A percentile compares a stretch with the other conserved stretches of the same genome.
Conservation (phyloP, 1,140 invertebrate species). For the Phortica variegata region DNA sequence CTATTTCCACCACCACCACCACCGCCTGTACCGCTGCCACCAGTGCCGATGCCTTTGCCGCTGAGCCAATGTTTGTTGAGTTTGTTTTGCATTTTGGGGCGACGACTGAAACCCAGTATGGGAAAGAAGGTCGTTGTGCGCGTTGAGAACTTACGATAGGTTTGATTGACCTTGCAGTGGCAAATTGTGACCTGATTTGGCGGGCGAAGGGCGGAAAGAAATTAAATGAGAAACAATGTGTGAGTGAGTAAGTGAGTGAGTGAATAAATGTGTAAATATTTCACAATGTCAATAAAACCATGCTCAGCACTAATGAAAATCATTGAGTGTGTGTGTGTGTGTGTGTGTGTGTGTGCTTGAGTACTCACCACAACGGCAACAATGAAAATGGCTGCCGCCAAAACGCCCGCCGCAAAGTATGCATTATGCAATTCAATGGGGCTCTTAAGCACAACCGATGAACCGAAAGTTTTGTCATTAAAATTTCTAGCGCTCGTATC, state of each 20-base stretch:
- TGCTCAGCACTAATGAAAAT: too few relatives aligned
- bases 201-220: neutral
- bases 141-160: constrained; percentile 63
- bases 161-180: constrained; percentile 72
- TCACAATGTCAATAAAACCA: too few relatives aligned
- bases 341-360: constrained; percentile 1
- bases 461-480: constrained; percentile 67
- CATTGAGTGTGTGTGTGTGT: constrained; percentile 9
- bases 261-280: neutral
- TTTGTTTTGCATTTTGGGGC: constrained; percentile 45
- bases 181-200: constrained; percentile 59
- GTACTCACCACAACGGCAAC: constrained; percentile 69
- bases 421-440: constrained; percentile 66
- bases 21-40: constrained; percentile 19
- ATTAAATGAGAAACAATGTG: neutral
- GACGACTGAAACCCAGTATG: constrained; percentile 50
- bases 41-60: constrained; percentile 52
- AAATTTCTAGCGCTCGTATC: constrained; percentile 62
- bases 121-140: constrained; percentile 54
- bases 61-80: constrained; percentile 56
- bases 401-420: constrained; percentile 71
- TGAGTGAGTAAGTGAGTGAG: neutral
- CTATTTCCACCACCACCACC: constrained; percentile 3
- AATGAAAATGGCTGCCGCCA: constrained; percentile 68
- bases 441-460: constrained; percentile 55